Conservation (phyloP, 2,888 invertebrate species). For the Noctua janthina region DNA sequence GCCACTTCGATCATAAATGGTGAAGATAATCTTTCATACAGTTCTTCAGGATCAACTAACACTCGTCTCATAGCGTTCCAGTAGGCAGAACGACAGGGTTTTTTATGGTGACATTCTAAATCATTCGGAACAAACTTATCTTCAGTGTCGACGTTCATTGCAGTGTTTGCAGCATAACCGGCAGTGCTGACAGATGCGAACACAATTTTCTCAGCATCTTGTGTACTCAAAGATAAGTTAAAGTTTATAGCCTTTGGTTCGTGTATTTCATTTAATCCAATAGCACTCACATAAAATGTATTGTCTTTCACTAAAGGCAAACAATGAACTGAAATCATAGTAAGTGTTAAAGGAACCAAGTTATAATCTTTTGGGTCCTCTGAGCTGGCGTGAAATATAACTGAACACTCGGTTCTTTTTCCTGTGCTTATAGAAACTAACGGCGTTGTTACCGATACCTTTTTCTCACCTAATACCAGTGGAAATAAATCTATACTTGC, state of each 20-base stretch:
- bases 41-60: constrained; percentile 76
- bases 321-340: constrained; percentile 84
- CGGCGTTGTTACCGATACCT: constrained; percentile 72
- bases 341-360: constrained; percentile 77
- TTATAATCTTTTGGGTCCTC: constrained; percentile 65
- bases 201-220: constrained; percentile 75
- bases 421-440: constrained; percentile 76
- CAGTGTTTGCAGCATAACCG: constrained; percentile 77
- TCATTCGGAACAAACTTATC: constrained; percentile 80
- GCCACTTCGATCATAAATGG: constrained; percentile 84
- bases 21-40: constrained; percentile 73
- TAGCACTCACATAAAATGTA: constrained; percentile 80
- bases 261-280: constrained; percentile 77
- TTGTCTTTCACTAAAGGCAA: constrained; percentile 81
- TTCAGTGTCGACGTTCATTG: constrained; percentile 73
- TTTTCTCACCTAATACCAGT: constrained; percentile 80
- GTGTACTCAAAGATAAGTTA: constrained; percentile 79
- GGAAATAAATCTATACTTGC: constrained; percentile 84
- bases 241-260: constrained; percentile 75
- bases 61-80: constrained; percentile 85
- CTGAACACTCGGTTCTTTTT: constrained; percentile 70
- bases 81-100: constrained; percentile 77
- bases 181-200: constrained; percentile 81
- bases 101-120: constrained; percentile 66
- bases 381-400: constrained; percentile 73